Evolutionary conservation across 2,113 vertebrate genomes (phyloP), one percentile per base, ranked within the genome.

Genomic region (Phalacrocorax pelagicus): DNA sequence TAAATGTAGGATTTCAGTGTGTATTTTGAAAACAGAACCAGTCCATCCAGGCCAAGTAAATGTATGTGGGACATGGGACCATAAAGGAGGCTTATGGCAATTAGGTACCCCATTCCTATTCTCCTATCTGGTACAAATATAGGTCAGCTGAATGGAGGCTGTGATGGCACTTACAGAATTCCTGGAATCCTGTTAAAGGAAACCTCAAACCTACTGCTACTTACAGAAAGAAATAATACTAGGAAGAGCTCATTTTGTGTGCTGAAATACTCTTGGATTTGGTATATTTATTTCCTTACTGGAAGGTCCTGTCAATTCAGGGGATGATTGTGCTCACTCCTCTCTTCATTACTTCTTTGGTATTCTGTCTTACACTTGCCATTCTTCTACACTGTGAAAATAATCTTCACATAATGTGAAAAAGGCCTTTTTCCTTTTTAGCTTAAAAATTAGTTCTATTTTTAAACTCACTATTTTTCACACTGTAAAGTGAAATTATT

Each of bases 141-240:
- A 12, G 7, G 1, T 54, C 2, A 0, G 5, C 16, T 58, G 21
- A 34, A 10, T 21, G 32, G 15, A 71, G 3, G 5, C 4, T 58
- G 12, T 51, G 29, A 81, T 42, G 20, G 15, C 10, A 42, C 4
- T 19, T 73, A 11, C 6, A 59, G 42, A 84, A 57, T 67, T 93
- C 24, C n/a, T 79, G 32, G 22, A 75, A 71, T 38, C 4, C 4
- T 4, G 55, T 79, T 70, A 84, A 66, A 84, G 2, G n/a, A 63
- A 74, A 55, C 6, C 7, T 78, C 40, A 84, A 71, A 46, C 16
- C 15, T 61, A 16, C 42, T 74, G 11, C 16, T 52, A 12, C 16
- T 73, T 52, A 23, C 29, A 84, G 18, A 74, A 8, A 73, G 6
- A 49, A 44, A 65, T 23, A 59, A 55, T 20, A 34, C 8, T 6